Percentiles rank a stretch among this genome's conserved stretches.
Conservation (phyloP, 1,140 invertebrate species). For the Drosophila micromelanica region DNA sequence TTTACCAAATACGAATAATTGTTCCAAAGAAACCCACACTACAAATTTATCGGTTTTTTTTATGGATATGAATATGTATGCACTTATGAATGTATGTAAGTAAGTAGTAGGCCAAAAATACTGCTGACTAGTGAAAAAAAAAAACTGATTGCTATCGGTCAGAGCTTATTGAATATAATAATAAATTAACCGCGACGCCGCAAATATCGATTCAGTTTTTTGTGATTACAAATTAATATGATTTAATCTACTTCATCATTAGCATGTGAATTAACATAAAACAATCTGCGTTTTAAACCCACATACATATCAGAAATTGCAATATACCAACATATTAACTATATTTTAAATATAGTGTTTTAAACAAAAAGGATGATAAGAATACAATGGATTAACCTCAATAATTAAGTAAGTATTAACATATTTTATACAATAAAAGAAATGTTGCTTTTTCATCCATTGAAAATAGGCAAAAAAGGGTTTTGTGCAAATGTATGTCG, state of each 20-base stretch:
- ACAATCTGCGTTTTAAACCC: conserved; percentile 12
- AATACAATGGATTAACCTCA: conserved; percentile 11
- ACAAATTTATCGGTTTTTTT: not conserved
- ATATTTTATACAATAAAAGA: not conserved
- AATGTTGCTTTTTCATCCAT: not conserved
- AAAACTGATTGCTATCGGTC: conserved; percentile 17
- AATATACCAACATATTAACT: conserved; percentile 35
- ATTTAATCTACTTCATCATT: conserved; percentile 16
- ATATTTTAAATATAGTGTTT: conserved; percentile 12
- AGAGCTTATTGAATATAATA: conserved; percentile 32
- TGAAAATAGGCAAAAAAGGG: too few relatives aligned
- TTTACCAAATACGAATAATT: conserved; percentile 26
- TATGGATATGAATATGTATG: conserved; percentile 4
- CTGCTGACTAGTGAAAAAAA: conserved; percentile 28
- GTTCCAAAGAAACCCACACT: conserved; percentile 22
- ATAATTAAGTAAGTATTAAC: conserved; percentile 20
- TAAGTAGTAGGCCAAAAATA: conserved; percentile 30
- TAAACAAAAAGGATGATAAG: conserved; percentile 21
- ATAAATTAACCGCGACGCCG: conserved; percentile 21
- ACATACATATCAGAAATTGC: conserved; percentile 56
- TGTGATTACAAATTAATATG: conserved; percentile 11
- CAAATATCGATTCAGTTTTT: conserved; percentile 18
- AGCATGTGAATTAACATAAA: conserved; percentile 43
- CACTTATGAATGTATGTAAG: conserved; percentile 3
- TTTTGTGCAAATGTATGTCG: too few relatives aligned